A percentile compares a stretch with the other conserved stretches of the same genome.
These are phyloP conservation scores for Scolopax rusticola DNA, from an alignment of 2,797 vertebrate genomes.

Conservation along the genomic window DNA sequence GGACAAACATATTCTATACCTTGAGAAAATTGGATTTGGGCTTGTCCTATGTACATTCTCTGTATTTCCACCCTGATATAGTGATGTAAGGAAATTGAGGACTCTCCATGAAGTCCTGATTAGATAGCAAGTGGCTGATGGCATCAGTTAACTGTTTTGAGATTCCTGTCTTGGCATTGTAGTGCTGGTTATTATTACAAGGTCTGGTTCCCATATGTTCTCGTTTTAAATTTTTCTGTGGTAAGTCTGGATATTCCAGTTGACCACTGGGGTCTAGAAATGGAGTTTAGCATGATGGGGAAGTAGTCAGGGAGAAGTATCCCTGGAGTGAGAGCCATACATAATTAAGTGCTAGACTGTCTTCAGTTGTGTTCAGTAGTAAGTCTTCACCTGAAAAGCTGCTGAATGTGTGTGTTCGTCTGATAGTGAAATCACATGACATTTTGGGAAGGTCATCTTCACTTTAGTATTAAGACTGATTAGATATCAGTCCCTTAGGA, in stretches of 20 bases:
- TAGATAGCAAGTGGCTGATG: not conserved
- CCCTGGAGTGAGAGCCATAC: not conserved
- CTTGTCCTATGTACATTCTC: accelerated
- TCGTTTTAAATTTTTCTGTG: not conserved
- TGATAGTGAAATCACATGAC: not conserved
- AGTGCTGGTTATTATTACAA: not conserved
- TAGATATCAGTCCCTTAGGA: not conserved
- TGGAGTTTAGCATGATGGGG: not conserved
- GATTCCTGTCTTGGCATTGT: not conserved
- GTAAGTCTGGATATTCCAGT: not conserved
- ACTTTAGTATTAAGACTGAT: not conserved
- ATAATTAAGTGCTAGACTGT: not conserved
- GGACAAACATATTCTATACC: not conserved
- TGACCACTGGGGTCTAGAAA: not conserved
- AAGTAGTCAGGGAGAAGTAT: not conserved
- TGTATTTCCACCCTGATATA: not conserved
- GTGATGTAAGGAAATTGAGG: not conserved
- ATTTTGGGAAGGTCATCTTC: not conserved
- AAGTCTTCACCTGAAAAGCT: not conserved
- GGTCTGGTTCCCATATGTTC: not conserved
- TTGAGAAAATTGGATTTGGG: not conserved
- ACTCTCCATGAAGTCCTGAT: not conserved
- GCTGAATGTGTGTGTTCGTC: not conserved
- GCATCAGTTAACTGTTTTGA: not conserved
- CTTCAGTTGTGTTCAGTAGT: not conserved